phyloP scores from a whole-genome alignment of 37 sponge, comb jelly and placozoan genomes.

The Aplysina aerophoba region DNA sequence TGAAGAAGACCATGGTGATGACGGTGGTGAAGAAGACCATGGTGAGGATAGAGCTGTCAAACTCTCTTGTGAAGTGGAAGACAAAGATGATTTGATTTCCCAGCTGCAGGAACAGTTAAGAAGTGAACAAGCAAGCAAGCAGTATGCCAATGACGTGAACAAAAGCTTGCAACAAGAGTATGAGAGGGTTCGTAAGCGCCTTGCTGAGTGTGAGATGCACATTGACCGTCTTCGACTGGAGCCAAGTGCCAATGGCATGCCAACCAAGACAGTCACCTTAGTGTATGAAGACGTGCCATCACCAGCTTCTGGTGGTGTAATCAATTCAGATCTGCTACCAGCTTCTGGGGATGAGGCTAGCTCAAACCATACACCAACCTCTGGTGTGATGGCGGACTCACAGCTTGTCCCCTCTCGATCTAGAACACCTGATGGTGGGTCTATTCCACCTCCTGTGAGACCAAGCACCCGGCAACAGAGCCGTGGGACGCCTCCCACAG shows the following conservation, averaged over 20 bases:
- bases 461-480: too few relatives aligned
- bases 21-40: neutral
- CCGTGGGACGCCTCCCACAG: too few relatives aligned
- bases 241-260: neutral
- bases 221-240: conserved; percentile 70
- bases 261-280: neutral
- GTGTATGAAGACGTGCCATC: neutral
- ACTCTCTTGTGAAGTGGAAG: too few relatives aligned
- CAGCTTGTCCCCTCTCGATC: too few relatives aligned
- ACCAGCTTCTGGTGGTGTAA: too few relatives aligned
- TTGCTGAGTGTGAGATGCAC: conserved; percentile 72
- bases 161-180: conserved; percentile 38
- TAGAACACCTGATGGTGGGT: too few relatives aligned
- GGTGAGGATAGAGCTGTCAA: neutral
- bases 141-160: neutral
- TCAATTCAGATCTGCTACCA: too few relatives aligned
- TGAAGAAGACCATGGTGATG: neutral
- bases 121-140: neutral
- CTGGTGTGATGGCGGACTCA: too few relatives aligned
- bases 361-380: too few relatives aligned
- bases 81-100: too few relatives aligned
- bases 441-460: too few relatives aligned
- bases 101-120: neutral
- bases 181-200: conserved; percentile 50
- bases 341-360: too few relatives aligned